These are phyloP conservation scores for Rhineura floridana DNA, from an alignment of 2,113 vertebrate genomes.

Conservation along the genomic window DNA sequence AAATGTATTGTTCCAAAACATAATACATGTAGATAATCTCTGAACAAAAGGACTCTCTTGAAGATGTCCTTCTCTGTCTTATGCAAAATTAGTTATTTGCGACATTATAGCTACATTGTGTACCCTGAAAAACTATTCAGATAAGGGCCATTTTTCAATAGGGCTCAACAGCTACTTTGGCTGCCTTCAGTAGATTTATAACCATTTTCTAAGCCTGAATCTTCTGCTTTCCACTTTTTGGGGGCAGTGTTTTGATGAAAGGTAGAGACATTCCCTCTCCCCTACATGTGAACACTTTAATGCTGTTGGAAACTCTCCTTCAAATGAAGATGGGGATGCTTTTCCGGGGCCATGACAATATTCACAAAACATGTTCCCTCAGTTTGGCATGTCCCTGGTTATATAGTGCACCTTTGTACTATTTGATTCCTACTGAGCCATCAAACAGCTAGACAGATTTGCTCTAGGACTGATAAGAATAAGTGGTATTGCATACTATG, in stretches of 20 bases:
- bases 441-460: neutral
- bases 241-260: neutral
- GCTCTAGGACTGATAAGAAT: conserved; percentile 33
- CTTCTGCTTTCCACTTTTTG: neutral
- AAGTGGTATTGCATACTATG: conserved; percentile 65
- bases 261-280: neutral
- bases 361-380: neutral
- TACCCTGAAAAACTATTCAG: neutral
- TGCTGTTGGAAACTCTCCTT: too few species aligned
- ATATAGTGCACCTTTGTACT: neutral
- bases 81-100: neutral
- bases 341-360: neutral
- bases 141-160: neutral
- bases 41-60: neutral
- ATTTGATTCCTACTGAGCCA: neutral
- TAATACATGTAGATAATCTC: neutral
- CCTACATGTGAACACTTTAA: neutral
- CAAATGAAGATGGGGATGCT: neutral
- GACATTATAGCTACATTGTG: neutral
- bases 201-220: neutral
- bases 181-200: neutral
- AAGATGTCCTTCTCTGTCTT: neutral
- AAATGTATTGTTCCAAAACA: neutral
- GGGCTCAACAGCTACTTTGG: neutral
- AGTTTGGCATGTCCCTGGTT: neutral